Evolutionary conservation across 2,888 invertebrate species (phyloP), one percentile per base, ranked within the genome.

Genomic region (Bhutanitis thaidina): DNA sequence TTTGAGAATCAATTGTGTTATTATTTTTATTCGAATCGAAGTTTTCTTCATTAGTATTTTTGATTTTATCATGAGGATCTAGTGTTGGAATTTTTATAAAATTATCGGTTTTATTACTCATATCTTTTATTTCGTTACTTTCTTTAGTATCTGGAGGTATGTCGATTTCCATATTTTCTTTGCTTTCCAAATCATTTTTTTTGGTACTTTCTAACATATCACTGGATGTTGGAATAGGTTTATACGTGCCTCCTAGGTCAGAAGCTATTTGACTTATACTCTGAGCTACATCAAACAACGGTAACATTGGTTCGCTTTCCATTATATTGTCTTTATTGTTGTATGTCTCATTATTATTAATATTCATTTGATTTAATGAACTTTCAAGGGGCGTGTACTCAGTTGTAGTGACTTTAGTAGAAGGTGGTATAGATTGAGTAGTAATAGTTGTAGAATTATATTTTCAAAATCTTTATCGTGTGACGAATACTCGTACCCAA

Each of bases 261-360:
- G 87, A 87, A 46, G 90, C 87, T 59, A 90, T 90, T 74, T 90
- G 89, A 58, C 88, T 90, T 39, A 90, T 81, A 61, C 89, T 89
- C 61, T 85, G 82, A 44, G 86, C 85, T 27, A 90, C 80, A 61
- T 90, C 89, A 63, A 90, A 87, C 29, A 86, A 54, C 9, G 77
- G 80, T 40, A 77, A 54, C 12, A 65, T 57, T 37, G 77, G 59
- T 52, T 77, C 75, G 39, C 61, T 59, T 29, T 70, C 67, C 45
- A 71, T 71, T 4, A 54, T 53, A 51, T 53, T 52, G 40, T 61
- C 56, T 7, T 54, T 56, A 10, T 55, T 49, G 7, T 49, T 39
- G 3, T 32, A 37, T 13, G 53, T 52, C 44, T 59, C 55, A 13
- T 57, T 59, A 52, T 61, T 53, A 39, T 54, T 41, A 8, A 39